A percentile compares a stretch with the other conserved stretches of the same genome.
Conservation (phyloP, 2,113 vertebrate genomes). For the Acanthisitta chloris region DNA sequence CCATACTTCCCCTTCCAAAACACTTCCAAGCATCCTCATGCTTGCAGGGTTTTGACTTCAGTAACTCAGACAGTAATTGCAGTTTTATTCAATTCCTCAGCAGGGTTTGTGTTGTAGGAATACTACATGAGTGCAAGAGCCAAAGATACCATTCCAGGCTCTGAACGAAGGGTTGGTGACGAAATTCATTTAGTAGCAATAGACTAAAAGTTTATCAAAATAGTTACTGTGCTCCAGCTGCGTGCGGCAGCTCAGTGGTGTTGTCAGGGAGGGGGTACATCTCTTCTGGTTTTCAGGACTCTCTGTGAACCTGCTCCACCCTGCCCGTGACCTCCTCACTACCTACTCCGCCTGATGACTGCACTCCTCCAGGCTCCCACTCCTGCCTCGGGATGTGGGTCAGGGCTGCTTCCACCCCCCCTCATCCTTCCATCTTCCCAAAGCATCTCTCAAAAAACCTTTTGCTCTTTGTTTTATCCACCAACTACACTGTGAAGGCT, state of each 20-base stretch:
- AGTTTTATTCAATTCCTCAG: slow-evolving; percentile 21
- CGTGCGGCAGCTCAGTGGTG: slow-evolving; percentile 14
- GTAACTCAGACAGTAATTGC: slow-evolving; percentile 4
- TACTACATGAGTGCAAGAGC: neutral
- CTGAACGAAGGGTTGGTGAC: slow-evolving; percentile 23
- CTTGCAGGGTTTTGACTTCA: neutral
- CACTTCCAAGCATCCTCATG: neutral
- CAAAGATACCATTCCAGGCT: slow-evolving; percentile 54
- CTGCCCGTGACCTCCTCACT: slow-evolving; percentile 44
- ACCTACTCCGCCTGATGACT: slow-evolving; percentile 57
- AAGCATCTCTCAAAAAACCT: neutral
- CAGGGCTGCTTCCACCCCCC: neutral
- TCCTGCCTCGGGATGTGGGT: neutral
- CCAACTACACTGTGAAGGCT: neutral
- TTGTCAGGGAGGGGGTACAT: slow-evolving; percentile 58
- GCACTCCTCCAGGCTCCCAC: neutral
- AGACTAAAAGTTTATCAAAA: slow-evolving; percentile 72
- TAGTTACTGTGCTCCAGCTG: slow-evolving; percentile 60
- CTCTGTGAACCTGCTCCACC: slow-evolving; percentile 70
- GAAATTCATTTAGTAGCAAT: slow-evolving; percentile 67
- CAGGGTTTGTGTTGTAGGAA: slow-evolving; percentile 18
- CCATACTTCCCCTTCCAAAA: neutral
- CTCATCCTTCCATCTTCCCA: neutral
- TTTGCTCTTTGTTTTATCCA: neutral
- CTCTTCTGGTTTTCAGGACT: slow-evolving; percentile 58